Base-by-base conservation (phyloP, 2,888 invertebrate species). In the Idaea dimidiata region DNA sequence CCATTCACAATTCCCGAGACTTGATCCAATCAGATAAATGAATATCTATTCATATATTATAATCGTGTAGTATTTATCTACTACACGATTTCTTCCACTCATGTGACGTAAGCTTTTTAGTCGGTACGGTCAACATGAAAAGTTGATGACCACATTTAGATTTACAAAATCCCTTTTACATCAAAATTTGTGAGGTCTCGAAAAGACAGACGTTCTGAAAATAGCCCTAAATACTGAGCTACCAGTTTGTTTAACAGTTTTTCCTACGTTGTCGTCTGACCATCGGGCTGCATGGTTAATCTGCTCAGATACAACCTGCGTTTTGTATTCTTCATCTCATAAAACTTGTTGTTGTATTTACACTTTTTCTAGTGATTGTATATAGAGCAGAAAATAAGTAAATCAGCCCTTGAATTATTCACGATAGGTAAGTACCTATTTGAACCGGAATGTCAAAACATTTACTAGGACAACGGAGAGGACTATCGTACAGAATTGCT, bases 321-420 rank as follows among this genome's bases (percentile, higher is more conserved):
- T 3, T 24, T 24, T 5, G 24, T 24, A 24, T 24, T 24, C 24
- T 24, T 24, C 5, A 24, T 5, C 24, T 24, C 5, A 24, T 5
- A 24, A 18, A 57, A 6, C 5, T 8, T n/a, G 16, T 18, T 57
- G 2, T 16, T 16, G 10, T 10, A 33, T 0, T 31, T 43, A 61
- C 31, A 57, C 16, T 43, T 61, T 18, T 33, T 33, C 43, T 43
- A 24, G 16, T 43, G 55, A 62, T 31, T 59, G 61, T 62, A 61
- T 66, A n/a, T n/a, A n/a, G n/a, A 64, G 56, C 61, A 63, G 66
- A 61, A 64, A 66, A 69, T 71, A 69, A 71, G 71, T 71, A 71
- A 71, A 71, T 71, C 71, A 71, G 67, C 66, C 64, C 61, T 64
- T 71, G 71, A 70, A 71, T 71, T 64, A 71, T 71, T 71, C 71